Conservation (phyloP, 2,113 vertebrate genomes). For the Halcyon malimbica region DNA sequence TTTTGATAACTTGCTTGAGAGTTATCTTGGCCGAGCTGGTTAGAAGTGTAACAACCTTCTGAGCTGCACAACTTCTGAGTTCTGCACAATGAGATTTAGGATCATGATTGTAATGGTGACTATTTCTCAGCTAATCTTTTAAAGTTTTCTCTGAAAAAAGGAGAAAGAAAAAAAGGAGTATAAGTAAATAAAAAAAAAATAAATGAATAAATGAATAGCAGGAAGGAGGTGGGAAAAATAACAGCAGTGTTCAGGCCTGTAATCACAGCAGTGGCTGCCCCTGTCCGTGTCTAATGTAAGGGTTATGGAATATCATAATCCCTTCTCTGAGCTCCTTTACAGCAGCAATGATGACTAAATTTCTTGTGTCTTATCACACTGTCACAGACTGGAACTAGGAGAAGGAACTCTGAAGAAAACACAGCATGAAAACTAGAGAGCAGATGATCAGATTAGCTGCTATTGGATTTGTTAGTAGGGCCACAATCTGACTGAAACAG, state of each 20-base stretch:
- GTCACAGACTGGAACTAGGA: constrained; percentile 94
- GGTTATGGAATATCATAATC: constrained; percentile 96
- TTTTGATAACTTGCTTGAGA: not conserved
- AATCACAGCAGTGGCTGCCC: constrained; percentile 77
- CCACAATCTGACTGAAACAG: constrained; percentile 89
- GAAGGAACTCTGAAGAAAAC: constrained; percentile 91
- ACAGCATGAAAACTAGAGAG: constrained; percentile 93
- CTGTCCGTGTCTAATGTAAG: constrained; percentile 93
- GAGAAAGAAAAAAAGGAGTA: not conserved
- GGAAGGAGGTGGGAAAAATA: constrained; percentile 45
- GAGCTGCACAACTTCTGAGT: not conserved
- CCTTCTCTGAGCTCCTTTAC: constrained; percentile 89
- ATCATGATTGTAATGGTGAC: constrained; percentile 54
- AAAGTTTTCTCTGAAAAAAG: constrained; percentile 77
- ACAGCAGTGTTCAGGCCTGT: constrained; percentile 75
- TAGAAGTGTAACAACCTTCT: not conserved
- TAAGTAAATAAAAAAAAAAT: not conserved
- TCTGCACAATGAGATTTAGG: not conserved
- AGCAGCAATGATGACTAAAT: constrained; percentile 94
- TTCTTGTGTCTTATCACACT: constrained; percentile 98
- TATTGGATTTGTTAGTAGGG: constrained; percentile 89
- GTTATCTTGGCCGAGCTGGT: not conserved
- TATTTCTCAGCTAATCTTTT: constrained; percentile 80
- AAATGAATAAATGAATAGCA: not conserved
- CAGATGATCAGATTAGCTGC: constrained; percentile 94